These are phyloP conservation scores for Scaptomyza graminum DNA, from an alignment of 1,140 invertebrate genomes.

Conservation along the genomic window DNA sequence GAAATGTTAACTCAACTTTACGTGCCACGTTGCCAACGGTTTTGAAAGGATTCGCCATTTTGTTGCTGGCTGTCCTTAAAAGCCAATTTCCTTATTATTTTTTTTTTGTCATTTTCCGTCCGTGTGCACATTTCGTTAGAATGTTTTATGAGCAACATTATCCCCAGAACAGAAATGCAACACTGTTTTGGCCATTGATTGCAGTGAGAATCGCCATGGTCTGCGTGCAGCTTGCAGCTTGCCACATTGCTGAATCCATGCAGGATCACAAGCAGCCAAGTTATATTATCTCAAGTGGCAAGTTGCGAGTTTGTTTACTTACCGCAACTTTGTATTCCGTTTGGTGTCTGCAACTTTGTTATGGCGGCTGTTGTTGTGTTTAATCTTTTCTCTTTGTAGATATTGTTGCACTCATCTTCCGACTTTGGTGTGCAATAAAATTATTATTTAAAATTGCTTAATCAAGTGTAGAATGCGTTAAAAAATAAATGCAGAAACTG, in stretches of 20 bases:
- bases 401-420: not conserved
- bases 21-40: not conserved
- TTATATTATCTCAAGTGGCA: conserved; percentile 39
- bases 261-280: conserved; percentile 8
- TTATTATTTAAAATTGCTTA: not conserved
- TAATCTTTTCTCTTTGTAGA: conserved; percentile 15
- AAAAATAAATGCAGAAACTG: too few species aligned
- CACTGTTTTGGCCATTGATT: conserved; percentile 31
- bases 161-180: conserved; percentile 31
- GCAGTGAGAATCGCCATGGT: too few species aligned
- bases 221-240: not conserved
- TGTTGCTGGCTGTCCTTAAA: conserved; percentile 29
- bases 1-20: not conserved
- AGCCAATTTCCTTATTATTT: conserved; percentile 19
- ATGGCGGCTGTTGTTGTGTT: conserved; percentile 1
- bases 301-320: conserved; percentile 39
- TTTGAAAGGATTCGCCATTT: not conserved
- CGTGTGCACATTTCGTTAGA: conserved; percentile 43
- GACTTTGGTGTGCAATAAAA: not conserved
- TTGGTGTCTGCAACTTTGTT: conserved; percentile 36
- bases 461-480: too few species aligned
- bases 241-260: not conserved
- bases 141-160: conserved; percentile 44
- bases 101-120: too few species aligned
- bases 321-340: conserved; percentile 41